Base-by-base conservation (phyloP, 53 echinoderm and acorn worm genomes). In the Mesocentrotus franciscanus region DNA sequence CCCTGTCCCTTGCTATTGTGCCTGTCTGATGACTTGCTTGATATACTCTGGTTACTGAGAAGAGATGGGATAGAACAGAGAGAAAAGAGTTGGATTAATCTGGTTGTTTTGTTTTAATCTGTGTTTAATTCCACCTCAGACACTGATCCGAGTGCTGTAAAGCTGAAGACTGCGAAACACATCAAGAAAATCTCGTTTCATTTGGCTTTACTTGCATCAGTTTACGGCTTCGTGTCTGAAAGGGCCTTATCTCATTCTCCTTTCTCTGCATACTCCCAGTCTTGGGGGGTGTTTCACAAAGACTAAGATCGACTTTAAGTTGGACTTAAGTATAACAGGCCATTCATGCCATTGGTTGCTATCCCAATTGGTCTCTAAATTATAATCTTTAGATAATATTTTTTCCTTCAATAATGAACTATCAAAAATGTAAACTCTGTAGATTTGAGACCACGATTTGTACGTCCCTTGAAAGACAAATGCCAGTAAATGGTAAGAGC, bases 1-100 rank as follows among this genome's bases (percentile, higher is more conserved):
- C 96, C 94, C 55, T 96, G 96, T 4, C 62, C 95, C 74, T 97
- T 97, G 49, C 96, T 97, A 95, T 98, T 98, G 59, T 96, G 96
- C 84, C 90, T 96, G 59, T 96, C 97, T n/a, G 97, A 97, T 10
- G 96, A 92, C 60, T 96, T 96, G 79, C 97, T 97, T 30, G 97
- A 95, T 70, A 95, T 91, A 76, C 96, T 96, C 58, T 94, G 95
- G 30, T 94, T 94, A 55, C 95, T 94, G 15, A 16, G 79, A 81
- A 81, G 42, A 81, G 29, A 87, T 57, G 57, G 58, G 59, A 57
- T 13, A 87, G 57, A 26, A 42, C 15, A 42, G 81, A 42, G 18
- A 39, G 81, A 81, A 18, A 39, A 39, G 81, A 81, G 42, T 5
- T 81, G 42, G 11, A 81, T 81, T 42, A 81, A 81, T 0, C 13